Base-by-base conservation (phyloP, 1,140 invertebrate genomes). In the Macrocentrus cingulum region DNA sequence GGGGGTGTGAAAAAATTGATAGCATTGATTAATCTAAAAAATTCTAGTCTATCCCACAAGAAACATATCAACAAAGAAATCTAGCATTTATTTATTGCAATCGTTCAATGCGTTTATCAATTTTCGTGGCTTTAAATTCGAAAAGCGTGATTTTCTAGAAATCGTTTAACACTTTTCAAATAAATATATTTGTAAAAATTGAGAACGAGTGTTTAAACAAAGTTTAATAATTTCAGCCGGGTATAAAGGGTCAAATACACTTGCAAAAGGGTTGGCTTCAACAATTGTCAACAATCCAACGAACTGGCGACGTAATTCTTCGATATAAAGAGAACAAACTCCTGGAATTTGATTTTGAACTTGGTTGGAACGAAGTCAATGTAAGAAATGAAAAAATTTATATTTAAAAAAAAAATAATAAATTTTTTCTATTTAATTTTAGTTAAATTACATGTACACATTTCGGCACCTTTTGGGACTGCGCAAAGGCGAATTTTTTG, bases 371-470 rank as follows among this genome's bases (percentile, higher is more conserved):
- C 4, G n/a, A 50, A 16, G 2, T 57, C 15, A n/a, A 57, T 29
- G 55, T 57, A 39, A 42, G 5, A 18, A 46, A 2, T 39, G 9
- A 34, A 11, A 6, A 1, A 29, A 25, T 8, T 3, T 19, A 2
- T 46, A 55, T 39, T 25, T 19, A 18, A 19, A 16, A 9, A 37
- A 5, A 6, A 25, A 23, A 22, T 13, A 34, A 25, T n/a, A 7
- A 32, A 7, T 7, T 13, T 2, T 11, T 1, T 42, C 18, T 29
- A 46, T 13, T 23, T 42, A 41, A 51, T 58, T 60, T 25, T 18
- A 75, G 72, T 22, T 66, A 1, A 62, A 52, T 15, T 71, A 65
- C 34, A 7, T 50, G 1, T 72, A 70, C 39, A 1, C 36, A 20
- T 23, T 68, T 0, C 51, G 37, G 29, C 53, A 62, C 23, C 36